Evolutionary conservation across 2,888 invertebrate species (phyloP).

Genomic region (Gibbula magus): DNA sequence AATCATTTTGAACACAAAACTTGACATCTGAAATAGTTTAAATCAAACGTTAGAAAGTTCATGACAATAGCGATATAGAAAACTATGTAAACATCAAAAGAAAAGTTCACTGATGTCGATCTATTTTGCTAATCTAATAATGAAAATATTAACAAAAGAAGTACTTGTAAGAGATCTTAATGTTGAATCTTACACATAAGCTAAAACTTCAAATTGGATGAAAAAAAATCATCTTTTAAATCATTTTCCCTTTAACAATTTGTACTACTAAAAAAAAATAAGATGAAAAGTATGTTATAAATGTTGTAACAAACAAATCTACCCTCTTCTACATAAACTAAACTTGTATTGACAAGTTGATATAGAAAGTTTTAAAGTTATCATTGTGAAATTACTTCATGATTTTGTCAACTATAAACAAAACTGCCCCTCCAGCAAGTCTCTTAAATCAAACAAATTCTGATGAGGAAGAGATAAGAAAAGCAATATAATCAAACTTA

Average conservation of each 20-base stretch:
- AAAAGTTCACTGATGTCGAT: background rate
- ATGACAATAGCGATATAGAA: background rate
- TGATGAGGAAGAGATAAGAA: background rate
- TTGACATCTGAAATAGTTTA: too few relatives aligned
- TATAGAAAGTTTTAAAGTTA: background rate
- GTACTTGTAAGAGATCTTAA: background rate
- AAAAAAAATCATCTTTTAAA: too few relatives aligned
- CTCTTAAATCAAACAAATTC: background rate
- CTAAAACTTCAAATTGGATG: too few relatives aligned
- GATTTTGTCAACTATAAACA: background rate
- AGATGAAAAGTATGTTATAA: background rate
- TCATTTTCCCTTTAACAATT: too few relatives aligned
- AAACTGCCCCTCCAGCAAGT: background rate
- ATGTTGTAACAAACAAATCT: background rate
- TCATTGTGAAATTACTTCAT: too few relatives aligned
- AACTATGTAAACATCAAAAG: background rate
- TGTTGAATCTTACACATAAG: too few relatives aligned
- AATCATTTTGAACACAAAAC: too few relatives aligned
- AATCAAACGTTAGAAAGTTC: too few relatives aligned
- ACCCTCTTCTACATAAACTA: background rate
- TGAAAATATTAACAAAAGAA: background rate
- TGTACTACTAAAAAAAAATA: too few relatives aligned
- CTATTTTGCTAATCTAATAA: background rate
- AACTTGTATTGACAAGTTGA: background rate
- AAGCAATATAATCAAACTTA: conserved; percentile 42